Percentiles rank a stretch among this genome's conserved stretches.
phyloP scores from a whole-genome alignment of 1,140 invertebrate genomes.

The Drosophila willistoni region DNA sequence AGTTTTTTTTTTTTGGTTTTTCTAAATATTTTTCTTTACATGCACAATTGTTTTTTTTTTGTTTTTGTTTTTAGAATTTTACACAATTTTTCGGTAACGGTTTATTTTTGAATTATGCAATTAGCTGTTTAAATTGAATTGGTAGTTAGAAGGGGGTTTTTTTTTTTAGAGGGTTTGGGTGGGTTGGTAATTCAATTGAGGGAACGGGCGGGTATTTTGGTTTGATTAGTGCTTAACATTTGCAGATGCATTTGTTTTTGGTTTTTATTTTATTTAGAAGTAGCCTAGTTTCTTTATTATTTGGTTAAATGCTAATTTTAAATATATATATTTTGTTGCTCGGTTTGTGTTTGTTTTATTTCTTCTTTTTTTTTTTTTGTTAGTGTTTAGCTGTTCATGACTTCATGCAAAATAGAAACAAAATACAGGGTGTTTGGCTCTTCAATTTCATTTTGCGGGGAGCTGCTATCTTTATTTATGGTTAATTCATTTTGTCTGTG shows the following conservation, averaged over 20 bases:
- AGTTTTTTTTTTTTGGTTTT: slow-evolving; percentile 38
- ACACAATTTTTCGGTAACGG: slow-evolving; percentile 67
- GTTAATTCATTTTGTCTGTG: slow-evolving; percentile 38
- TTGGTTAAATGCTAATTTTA: slow-evolving; percentile 78
- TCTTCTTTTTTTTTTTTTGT: slow-evolving; percentile 52
- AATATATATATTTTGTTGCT: slow-evolving; percentile 63
- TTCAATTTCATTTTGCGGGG: slow-evolving; percentile 48
- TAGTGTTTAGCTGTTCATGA: slow-evolving; percentile 28
- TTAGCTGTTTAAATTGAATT: slow-evolving; percentile 77
- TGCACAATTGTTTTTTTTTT: slow-evolving; percentile 62
- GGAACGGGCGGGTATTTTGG: slow-evolving; percentile 28
- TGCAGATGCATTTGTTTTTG: slow-evolving; percentile 52
- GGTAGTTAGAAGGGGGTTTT: slow-evolving; percentile 53
- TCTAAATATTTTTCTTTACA: slow-evolving; percentile 61
- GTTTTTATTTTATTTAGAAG: not conserved
- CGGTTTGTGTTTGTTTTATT: slow-evolving; percentile 43
- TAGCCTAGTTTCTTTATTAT: slow-evolving; percentile 61
- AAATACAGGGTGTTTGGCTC: slow-evolving; percentile 39
- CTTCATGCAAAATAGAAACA: slow-evolving; percentile 66
- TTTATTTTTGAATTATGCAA: slow-evolving; percentile 71
- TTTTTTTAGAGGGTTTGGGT: slow-evolving; percentile 35
- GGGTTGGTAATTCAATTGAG: slow-evolving; percentile 41
- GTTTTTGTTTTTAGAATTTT: slow-evolving; percentile 52
- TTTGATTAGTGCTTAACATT: slow-evolving; percentile 68
- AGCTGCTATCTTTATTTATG: slow-evolving; percentile 62